A percentile compares a stretch with the other conserved stretches of the same genome.
phyloP scores from a whole-genome alignment of 92 coral and sea anemone genomes.

The Zoanthus solanderi region DNA sequence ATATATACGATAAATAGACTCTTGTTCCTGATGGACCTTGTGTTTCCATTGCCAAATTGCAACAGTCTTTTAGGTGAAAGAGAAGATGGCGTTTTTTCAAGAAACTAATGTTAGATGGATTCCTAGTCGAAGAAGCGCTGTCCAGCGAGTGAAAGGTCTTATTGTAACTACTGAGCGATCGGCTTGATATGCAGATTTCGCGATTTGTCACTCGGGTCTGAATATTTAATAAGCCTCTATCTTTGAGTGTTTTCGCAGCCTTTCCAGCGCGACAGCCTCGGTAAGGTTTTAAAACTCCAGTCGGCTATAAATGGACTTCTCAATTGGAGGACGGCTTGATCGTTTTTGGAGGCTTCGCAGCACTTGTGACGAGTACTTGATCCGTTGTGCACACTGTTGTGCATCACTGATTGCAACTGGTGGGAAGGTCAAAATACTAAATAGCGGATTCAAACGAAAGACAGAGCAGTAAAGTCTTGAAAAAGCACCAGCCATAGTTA shows the following conservation, averaged over 20 bases:
- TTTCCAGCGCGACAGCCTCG: slow-evolving; percentile 26
- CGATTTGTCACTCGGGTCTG: slow-evolving; percentile 37
- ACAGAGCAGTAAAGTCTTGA: slow-evolving; percentile 25
- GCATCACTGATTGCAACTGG: slow-evolving; percentile 29
- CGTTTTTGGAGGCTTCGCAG: slow-evolving; percentile 7
- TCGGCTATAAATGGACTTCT: slow-evolving; percentile 6
- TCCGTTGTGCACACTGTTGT: slow-evolving; percentile 21
- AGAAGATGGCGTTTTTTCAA: slow-evolving; percentile 28
- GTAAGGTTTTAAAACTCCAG: slow-evolving; percentile 4
- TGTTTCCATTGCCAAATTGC: slow-evolving; percentile 27
- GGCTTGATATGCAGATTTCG: slow-evolving; percentile 38
- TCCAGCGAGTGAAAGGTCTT: background rate
- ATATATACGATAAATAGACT: background rate
- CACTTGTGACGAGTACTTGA: slow-evolving; percentile 20
- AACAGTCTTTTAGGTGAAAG: slow-evolving; percentile 18
- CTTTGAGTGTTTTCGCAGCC: slow-evolving; percentile 16
- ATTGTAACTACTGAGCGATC: slow-evolving; percentile 37
- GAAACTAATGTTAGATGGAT: slow-evolving; percentile 25
- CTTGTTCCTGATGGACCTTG: slow-evolving; percentile 34
- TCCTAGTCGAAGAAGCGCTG: background rate
- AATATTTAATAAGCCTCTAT: slow-evolving; percentile 14
- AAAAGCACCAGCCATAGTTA: slow-evolving; percentile 25
- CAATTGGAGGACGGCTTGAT: slow-evolving; percentile 21
- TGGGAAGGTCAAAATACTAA: slow-evolving; percentile 10
- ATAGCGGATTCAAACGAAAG: slow-evolving; percentile 16